phyloP scores from a whole-genome alignment of 2,113 vertebrate genomes.

The Syrrhaptes paradoxus region DNA sequence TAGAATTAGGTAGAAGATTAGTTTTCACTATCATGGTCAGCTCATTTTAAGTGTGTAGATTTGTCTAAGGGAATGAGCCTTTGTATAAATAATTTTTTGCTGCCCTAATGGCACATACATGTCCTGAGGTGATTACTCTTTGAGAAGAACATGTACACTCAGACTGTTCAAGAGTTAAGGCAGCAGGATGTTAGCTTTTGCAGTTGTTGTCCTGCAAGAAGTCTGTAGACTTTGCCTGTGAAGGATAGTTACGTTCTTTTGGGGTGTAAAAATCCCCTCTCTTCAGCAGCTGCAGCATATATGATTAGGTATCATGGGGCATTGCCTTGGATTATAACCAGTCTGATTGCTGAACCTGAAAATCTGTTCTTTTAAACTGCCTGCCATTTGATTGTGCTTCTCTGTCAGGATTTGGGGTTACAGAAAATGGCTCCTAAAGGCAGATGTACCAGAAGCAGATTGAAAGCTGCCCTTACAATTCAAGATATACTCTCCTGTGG shows the following conservation, averaged over 20 bases:
- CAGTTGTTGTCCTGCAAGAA: not conserved
- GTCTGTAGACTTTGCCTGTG: not conserved
- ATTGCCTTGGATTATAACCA: constrained; percentile 2
- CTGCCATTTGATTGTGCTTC: not conserved
- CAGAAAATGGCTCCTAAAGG: not conserved
- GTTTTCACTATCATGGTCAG: not conserved
- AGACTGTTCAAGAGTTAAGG: not conserved
- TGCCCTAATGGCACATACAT: not conserved
- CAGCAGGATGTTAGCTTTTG: not conserved
- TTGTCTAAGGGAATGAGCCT: not conserved
- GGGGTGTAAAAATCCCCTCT: not conserved
- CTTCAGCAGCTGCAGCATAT: not conserved
- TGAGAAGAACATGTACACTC: not conserved
- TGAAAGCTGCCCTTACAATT: not conserved
- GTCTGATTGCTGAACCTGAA: not conserved
- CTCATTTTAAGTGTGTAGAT: not conserved
- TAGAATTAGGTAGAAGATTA: not conserved
- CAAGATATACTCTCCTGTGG: not conserved
- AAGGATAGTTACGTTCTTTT: not conserved
- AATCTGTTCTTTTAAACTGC: not conserved
- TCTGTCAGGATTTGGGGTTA: not conserved
- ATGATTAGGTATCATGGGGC: not conserved
- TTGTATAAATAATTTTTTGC: not conserved
- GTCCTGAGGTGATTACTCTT: not conserved
- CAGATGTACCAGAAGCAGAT: not conserved